Conservation (phyloP, 1,140 invertebrate species). For the Pomacea maculata region DNA sequence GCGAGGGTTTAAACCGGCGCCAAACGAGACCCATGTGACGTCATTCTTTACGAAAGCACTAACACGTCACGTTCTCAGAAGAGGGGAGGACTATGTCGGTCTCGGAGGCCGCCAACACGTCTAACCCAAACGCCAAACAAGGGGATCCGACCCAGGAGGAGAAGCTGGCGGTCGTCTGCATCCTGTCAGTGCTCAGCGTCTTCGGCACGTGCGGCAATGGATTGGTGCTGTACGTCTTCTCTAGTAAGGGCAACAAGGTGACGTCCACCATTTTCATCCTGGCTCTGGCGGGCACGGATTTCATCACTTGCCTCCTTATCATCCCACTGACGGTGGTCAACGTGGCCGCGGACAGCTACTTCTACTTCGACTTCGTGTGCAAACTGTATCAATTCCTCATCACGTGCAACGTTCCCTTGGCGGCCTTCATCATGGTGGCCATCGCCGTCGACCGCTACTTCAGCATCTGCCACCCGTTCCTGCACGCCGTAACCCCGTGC, state of each 20-base stretch:
- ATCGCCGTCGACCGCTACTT: slow-evolving; percentile 65
- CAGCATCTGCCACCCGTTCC: slow-evolving; percentile 63
- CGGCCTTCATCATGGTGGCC: slow-evolving; percentile 62
- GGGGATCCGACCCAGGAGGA: slow-evolving; percentile 2
- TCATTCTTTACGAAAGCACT: too few species aligned
- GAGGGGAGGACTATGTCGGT: background rate
- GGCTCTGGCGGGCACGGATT: slow-evolving; percentile 58
- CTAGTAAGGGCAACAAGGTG: slow-evolving; percentile 57
- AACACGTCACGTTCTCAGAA: background rate
- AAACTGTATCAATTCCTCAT: slow-evolving; percentile 61
- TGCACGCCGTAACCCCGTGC: slow-evolving; percentile 51
- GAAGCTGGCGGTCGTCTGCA: slow-evolving; percentile 10
- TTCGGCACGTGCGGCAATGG: slow-evolving; percentile 61
- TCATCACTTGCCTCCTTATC: slow-evolving; percentile 55
- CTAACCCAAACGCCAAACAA: background rate
- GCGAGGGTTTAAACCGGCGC: too few species aligned
- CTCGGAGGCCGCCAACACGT: background rate
- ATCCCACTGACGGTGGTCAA: slow-evolving; percentile 56
- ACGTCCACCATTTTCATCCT: slow-evolving; percentile 63
- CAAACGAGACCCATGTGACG: too few species aligned
- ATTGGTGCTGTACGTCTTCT: slow-evolving; percentile 62
- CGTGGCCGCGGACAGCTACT: slow-evolving; percentile 38
- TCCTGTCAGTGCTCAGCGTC: slow-evolving; percentile 37
- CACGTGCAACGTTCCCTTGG: slow-evolving; percentile 60
- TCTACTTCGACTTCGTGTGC: slow-evolving; percentile 52